Conservation (phyloP, 2,797 vertebrate species). For the Smutsia temminckii region DNA sequence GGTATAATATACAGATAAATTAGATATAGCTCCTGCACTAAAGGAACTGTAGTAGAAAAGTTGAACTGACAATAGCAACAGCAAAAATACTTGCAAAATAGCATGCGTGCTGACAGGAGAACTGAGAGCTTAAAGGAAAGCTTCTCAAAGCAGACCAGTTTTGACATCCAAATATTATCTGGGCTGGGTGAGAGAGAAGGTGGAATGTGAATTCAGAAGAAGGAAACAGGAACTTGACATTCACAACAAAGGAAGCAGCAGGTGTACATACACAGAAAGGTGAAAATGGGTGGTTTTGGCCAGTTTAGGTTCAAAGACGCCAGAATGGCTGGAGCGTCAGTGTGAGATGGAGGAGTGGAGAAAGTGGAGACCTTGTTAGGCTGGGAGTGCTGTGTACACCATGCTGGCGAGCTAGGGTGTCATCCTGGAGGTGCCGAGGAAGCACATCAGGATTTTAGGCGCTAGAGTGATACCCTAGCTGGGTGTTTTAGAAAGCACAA, state of each 20-base stretch:
- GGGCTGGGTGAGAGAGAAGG: neutral
- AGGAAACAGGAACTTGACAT: neutral
- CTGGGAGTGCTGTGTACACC: neutral
- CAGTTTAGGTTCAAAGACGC: neutral
- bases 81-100: neutral
- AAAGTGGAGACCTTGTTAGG: neutral
- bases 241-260: neutral
- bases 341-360: neutral
- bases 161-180: neutral
- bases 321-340: neutral
- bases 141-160: neutral
- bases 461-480: neutral
- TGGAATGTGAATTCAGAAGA: neutral
- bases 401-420: neutral
- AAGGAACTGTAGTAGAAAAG: neutral
- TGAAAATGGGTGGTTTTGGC: neutral
- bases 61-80: neutral
- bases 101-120: neutral
- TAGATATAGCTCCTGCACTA: neutral
- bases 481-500: neutral
- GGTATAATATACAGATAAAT: neutral
- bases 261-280: neutral
- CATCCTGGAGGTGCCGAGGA: neutral
- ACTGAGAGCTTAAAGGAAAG: neutral
- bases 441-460: neutral